Base-by-base conservation (phyloP, 64 coral and sea anemone species). In the Astreopora myriophthalma region DNA sequence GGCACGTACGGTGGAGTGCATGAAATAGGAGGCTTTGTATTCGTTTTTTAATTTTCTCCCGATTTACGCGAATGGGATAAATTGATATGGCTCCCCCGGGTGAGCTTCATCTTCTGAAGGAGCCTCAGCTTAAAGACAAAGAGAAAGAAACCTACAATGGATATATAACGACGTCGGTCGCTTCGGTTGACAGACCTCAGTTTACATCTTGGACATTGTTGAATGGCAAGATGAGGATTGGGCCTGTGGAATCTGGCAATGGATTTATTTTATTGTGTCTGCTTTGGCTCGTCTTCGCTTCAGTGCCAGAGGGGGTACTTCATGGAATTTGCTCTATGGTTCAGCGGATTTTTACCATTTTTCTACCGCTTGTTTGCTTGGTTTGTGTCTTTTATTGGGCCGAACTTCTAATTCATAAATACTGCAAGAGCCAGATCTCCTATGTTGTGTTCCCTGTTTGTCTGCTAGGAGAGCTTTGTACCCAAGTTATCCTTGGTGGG, bases 301-400 rank as follows among this genome's bases (percentile, higher is more conserved):
- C 95, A 25, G 57, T 97, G 32, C 95, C 95, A 48, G 91, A 97
- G 69, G 79, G 49, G 79, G 49, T 81, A 77, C 88, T 97, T 68
- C 87, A 92, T 76, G 87, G 69, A 71, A 61, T 97, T 24, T 97
- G 95, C 93, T 72, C 80, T 44, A 38, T 97, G 68, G 51, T 93
- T 40, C 95, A 97, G 76, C 65, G 88, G 61, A 89, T 97, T 46
- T 72, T 97, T 30, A 94, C 89, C 80, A 76, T 92, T 44, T 97
- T 97, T 86, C 72, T 97, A 69, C 95, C 95, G 31, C 42, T 97
- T 60, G 92, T 87, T 51, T 97, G 95, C 73, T 69, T 97, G 61
- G 81, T 97, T 78, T 97, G 95, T 76, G 95, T 97, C 23, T 97
- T 97, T 79, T 97, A 94, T 80, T 97, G 95, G 95, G 95, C 92